Percentiles rank a stretch among this genome's conserved stretches.
Evolutionary conservation across 2,113 vertebrate genomes (phyloP).

Genomic region (Chionis minor): DNA sequence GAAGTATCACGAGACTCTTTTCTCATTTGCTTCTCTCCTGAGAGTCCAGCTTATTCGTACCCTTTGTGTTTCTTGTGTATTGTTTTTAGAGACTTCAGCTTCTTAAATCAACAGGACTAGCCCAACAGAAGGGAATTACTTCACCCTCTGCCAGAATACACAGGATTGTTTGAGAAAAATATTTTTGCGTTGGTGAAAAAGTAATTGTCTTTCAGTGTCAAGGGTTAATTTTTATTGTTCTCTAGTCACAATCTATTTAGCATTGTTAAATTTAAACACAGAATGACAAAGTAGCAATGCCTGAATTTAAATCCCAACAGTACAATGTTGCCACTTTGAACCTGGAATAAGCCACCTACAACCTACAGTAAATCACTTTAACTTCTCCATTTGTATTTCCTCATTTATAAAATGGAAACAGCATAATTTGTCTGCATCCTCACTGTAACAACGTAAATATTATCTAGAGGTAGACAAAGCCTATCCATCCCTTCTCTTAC

Average conservation of each 20-base stretch:
- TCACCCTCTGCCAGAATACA: background rate
- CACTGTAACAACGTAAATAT: background rate
- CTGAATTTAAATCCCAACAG: background rate
- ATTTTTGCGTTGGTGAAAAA: conserved; percentile 1
- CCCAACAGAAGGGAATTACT: conserved; percentile 18
- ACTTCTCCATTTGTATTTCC: background rate
- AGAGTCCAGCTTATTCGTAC: background rate
- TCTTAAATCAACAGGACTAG: conserved; percentile 7
- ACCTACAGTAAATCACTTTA: background rate
- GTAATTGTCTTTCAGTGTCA: background rate
- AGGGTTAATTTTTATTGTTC: conserved; percentile 21
- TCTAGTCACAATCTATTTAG: background rate
- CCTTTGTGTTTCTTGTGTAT: conserved; percentile 1
- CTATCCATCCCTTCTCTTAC: background rate
- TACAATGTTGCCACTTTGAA: background rate
- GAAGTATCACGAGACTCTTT: background rate
- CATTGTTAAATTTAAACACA: background rate
- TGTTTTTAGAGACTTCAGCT: conserved; percentile 31
- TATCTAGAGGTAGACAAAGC: background rate
- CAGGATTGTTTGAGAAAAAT: background rate
- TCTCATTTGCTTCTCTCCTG: background rate
- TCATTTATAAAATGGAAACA: background rate
- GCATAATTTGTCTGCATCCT: background rate
- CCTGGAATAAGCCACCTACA: background rate
- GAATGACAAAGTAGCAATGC: background rate